Conservation (phyloP, 1,140 invertebrate genomes). For the Helicoverpa armigera region DNA sequence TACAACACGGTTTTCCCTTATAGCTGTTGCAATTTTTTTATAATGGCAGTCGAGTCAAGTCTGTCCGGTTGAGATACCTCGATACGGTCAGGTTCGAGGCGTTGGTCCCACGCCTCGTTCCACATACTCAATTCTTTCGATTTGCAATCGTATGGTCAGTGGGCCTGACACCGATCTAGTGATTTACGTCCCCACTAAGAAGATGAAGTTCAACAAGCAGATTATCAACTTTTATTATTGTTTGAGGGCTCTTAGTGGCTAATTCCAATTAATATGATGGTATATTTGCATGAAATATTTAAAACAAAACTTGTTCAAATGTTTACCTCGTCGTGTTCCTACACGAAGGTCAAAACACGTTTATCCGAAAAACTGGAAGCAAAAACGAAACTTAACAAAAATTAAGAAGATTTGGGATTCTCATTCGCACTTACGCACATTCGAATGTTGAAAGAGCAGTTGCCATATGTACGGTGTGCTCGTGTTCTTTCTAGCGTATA, state of each 20-base stretch:
- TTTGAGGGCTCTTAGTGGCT: background rate
- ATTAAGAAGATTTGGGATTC: constrained; percentile 82
- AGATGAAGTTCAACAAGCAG: constrained; percentile 35
- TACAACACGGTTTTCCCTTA: constrained; percentile 60
- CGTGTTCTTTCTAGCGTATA: constrained; percentile 64
- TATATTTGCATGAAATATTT: constrained; percentile 24
- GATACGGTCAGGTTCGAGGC: constrained; percentile 80
- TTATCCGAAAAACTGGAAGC: constrained; percentile 62
- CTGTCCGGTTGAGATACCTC: constrained; percentile 83
- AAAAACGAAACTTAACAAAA: constrained; percentile 74
- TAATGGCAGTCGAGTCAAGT: constrained; percentile 72
- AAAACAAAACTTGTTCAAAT: constrained; percentile 48
- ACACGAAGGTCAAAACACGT: constrained; percentile 58
- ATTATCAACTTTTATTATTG: constrained; percentile 11
- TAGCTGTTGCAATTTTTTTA: constrained; percentile 69
- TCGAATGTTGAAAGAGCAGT: constrained; percentile 74
- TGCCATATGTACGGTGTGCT: constrained; percentile 70
- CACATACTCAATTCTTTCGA: constrained; percentile 72
- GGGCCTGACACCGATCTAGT: constrained; percentile 50
- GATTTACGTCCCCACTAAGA: constrained; percentile 46
- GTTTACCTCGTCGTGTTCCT: constrained; percentile 43
- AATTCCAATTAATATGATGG: constrained; percentile 24
- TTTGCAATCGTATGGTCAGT: constrained; percentile 62
- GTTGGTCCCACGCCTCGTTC: constrained; percentile 74
- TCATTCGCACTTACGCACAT: constrained; percentile 82